Base-by-base conservation (phyloP, 2,797 vertebrate genomes). In the Vireo griseus region DNA sequence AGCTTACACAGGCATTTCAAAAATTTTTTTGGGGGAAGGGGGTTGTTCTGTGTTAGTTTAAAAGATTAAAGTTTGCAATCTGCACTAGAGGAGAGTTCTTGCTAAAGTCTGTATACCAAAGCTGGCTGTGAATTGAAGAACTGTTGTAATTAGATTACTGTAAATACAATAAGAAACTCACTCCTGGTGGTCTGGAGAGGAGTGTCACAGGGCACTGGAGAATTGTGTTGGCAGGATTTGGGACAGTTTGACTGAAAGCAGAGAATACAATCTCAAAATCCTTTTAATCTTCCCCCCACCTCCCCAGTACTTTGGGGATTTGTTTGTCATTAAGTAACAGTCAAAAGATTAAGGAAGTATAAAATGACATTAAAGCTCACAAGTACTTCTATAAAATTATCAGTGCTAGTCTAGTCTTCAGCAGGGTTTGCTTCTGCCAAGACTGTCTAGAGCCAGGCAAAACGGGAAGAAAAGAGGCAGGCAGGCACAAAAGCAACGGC, bases 131-230 rank as follows among this genome's bases (percentile, higher is more conserved):
- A 96, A 97, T 98, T 97, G 96, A 97, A 95, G 96, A 97, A 95
- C 95, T 59, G 96, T 90, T 97, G 97, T 98, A 98, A 98, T 99
- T 98, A 98, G 98, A 98, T 98, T 98, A 99, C 98, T 98, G 98
- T 98, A 98, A 98, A 98, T 98, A 98, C 97, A 98, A 98, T 98
- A 98, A 97, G 96, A 97, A 97, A 97, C 97, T 88, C 98, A 97
- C 97, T 97, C 97, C 97, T 98, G 98, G 98, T 98, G 98, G 98
- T 99, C 99, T 96, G 69, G 87, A 87, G 82, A 96, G 90, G 96
- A 95, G 92, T 96, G 96, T 98, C 95, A 97, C 89, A 93, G 95
- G 92, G 96, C 96, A 96, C 88, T 87, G 79, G 96, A 97, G 97
- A 96, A 98, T 97, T 97, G 97, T 97, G 92, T 95, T 96, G 94